These are phyloP conservation scores for Anoplius nigerrimus DNA, from an alignment of 2,888 invertebrate species.

Conservation along the genomic window DNA sequence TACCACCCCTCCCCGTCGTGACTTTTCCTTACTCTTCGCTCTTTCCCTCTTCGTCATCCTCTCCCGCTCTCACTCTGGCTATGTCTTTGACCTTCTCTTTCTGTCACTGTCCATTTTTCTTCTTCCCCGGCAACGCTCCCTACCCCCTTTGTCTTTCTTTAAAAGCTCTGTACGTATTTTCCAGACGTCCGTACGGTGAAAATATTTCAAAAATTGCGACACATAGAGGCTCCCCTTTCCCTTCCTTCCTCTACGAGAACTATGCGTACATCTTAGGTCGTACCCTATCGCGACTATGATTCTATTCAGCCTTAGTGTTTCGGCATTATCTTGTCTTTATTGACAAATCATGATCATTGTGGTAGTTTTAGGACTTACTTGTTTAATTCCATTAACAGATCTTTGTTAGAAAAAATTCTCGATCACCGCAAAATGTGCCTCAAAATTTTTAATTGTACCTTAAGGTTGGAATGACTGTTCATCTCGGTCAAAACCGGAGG, in stretches of 20 bases:
- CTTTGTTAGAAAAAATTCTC: neutral
- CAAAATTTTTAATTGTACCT: neutral
- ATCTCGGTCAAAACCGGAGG: neutral
- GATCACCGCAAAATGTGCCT: neutral
- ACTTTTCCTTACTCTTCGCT: neutral
- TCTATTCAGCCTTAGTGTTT: too few species aligned
- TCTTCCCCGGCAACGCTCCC: slow-evolving; percentile 1
- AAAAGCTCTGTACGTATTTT: too few species aligned
- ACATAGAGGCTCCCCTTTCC: too few species aligned
- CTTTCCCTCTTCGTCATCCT: neutral
- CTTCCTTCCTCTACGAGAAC: too few species aligned
- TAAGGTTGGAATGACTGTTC: neutral
- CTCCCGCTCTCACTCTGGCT: neutral
- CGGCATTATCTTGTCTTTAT: too few species aligned
- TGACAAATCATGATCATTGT: too few species aligned
- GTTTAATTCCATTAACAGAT: too few species aligned
- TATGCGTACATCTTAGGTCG: too few species aligned
- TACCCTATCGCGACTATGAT: too few species aligned
- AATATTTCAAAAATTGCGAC: too few species aligned
- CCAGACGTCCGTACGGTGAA: too few species aligned
- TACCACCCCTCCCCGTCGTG: neutral
- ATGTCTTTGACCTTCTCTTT: neutral
- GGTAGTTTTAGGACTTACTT: too few species aligned
- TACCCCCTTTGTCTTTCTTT: neutral
- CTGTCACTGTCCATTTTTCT: neutral